Evolutionary conservation across 2,888 invertebrate genomes (phyloP), one percentile per base, ranked within the genome.

Genomic region (Odiellus spinosus): DNA sequence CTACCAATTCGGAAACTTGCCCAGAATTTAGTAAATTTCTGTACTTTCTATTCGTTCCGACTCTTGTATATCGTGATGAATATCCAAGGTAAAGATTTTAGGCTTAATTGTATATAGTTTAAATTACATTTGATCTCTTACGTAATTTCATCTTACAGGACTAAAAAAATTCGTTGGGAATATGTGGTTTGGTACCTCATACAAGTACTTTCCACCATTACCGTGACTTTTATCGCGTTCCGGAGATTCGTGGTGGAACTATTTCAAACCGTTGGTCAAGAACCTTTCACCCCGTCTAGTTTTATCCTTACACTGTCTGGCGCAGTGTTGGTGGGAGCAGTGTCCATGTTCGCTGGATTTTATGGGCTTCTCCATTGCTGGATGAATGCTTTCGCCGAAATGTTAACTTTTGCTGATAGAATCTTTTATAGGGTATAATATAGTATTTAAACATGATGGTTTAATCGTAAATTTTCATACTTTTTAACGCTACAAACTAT

Each of bases 321-420:
- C 26, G 77, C 80, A 62, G 75, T 82, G 59, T 67, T 86, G 48
- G 83, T 85, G 0, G 80, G 79, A 1, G 73, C 80, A 1, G 67
- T 82, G 41, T 71, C 78, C 1, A 76, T 78, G 52, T 62, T 84
- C 1, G 74, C 77, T 58, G 80, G 78, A 3, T 91, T 91, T 68
- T 95, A 87, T 68, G 76, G 82, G 52, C 69, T 95, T 2, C 70
- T 95, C 3, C 93, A 96, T 61, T 77, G 82, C 2, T 91, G 90
- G 86, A 72, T 83, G 60, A 96, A 95, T 66, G 82, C 82, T 17
- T 85, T 81, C 60, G 83, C 88, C 0, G 95, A 96, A 66, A 72
- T 91, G 67, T 65, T 91, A 51, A 75, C 74, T 50, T 96, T 95
- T 64, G 82, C 77, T 5, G 87, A 95, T 70, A 67, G 91, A 62